Percentiles rank a stretch among this genome's conserved stretches.
Conservation (phyloP, 2,113 vertebrate species). For the Ciconia stormi region DNA sequence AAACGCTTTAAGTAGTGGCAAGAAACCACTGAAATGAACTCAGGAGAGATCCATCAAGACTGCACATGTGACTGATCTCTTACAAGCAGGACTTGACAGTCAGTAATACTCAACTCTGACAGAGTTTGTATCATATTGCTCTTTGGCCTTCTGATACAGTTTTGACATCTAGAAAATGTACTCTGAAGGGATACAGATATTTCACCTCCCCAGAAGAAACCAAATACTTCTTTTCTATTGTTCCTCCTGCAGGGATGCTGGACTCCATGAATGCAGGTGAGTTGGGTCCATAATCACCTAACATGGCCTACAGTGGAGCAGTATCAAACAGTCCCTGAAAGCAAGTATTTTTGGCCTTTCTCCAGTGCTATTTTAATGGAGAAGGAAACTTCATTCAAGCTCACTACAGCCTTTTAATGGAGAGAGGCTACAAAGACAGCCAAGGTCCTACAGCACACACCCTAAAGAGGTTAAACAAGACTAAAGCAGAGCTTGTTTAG, state of each 20-base stretch:
- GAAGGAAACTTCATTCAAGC: background rate
- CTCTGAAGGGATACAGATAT: background rate
- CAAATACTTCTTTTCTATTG: background rate
- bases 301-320: background rate
- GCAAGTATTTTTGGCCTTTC: background rate
- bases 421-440: background rate
- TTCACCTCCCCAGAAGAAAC: background rate
- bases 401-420: background rate
- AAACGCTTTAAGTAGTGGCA: background rate
- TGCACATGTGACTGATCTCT: background rate
- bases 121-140: background rate
- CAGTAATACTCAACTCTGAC: background rate
- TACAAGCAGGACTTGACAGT: background rate
- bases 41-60: background rate
- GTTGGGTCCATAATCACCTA: background rate
- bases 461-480: background rate
- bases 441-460: background rate
- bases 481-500: background rate
- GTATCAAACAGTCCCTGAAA: background rate
- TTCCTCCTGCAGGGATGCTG: background rate
- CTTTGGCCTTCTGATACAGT: background rate
- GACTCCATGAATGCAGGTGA: accelerated
- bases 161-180: background rate
- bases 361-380: background rate
- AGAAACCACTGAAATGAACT: background rate